A percentile compares a stretch with the other conserved stretches of the same genome.
Conservation (phyloP, 1,140 invertebrate genomes). For the Ruditapes philippinarum region DNA sequence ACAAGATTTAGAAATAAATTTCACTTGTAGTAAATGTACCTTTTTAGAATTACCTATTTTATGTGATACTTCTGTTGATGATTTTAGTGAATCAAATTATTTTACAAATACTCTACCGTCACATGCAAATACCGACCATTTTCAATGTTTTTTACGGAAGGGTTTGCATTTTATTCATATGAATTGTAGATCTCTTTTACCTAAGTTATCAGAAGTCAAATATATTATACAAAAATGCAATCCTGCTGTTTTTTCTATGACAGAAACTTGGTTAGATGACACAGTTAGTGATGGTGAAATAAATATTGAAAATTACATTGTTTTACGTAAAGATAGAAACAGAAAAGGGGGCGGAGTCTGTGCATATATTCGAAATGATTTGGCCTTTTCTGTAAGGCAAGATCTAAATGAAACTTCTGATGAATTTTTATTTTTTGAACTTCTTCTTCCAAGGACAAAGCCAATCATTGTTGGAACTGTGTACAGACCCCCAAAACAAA, state of each 20-base stretch:
- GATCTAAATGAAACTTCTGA: slow-evolving; percentile 5
- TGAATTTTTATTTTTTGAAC: no score
- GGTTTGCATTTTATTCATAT: slow-evolving; percentile 21
- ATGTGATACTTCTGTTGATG: background rate
- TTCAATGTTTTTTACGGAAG: background rate
- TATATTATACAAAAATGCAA: background rate
- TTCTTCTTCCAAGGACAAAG: slow-evolving; percentile 45
- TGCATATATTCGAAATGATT: slow-evolving; percentile 14
- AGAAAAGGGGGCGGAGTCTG: slow-evolving; percentile 56
- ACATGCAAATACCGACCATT: background rate
- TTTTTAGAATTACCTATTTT: background rate
- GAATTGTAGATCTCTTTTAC: background rate
- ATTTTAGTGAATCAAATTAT: background rate
- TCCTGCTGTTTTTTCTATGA: slow-evolving; percentile 16
- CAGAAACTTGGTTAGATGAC: slow-evolving; percentile 58
- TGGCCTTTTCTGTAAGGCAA: background rate
- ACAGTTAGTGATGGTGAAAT: slow-evolving; percentile 30
- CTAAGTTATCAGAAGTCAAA: background rate
- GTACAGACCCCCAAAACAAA: slow-evolving; percentile 50
- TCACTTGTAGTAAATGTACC: background rate
- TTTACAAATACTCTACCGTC: background rate
- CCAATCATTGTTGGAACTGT: slow-evolving; percentile 40
- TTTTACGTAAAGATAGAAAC: slow-evolving; percentile 33
- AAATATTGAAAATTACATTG: slow-evolving; percentile 24
- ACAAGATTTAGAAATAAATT: background rate